These are phyloP conservation scores for Serinus canaria DNA, from an alignment of 2,113 vertebrate species.

Conservation along the genomic window DNA sequence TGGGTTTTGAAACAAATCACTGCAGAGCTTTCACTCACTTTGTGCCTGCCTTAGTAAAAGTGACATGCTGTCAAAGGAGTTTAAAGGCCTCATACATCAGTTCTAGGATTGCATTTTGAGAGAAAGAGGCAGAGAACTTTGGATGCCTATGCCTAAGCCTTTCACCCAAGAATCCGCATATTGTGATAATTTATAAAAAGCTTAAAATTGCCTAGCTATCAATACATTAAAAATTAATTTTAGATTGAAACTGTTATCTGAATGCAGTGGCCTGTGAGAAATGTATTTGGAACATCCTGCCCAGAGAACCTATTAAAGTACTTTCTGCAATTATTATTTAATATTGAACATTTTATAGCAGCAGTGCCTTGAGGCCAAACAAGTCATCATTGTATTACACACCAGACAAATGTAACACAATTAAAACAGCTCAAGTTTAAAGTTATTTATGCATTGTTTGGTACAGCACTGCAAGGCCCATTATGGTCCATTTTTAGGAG, in stretches of 20 bases:
- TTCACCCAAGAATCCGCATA: slow-evolving; percentile 29
- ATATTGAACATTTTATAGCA: slow-evolving; percentile 25
- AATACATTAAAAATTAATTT: slow-evolving; percentile 26
- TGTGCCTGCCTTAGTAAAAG: slow-evolving; percentile 46
- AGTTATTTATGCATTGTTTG: not conserved
- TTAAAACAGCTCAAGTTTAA: not conserved
- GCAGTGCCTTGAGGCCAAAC: not conserved
- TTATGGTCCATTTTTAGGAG: not conserved
- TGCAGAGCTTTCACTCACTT: slow-evolving; percentile 33
- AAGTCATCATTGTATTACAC: not conserved
- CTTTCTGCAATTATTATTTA: slow-evolving; percentile 55
- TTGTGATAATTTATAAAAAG: slow-evolving; percentile 53
- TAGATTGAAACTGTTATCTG: slow-evolving; percentile 14
- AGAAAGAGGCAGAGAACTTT: slow-evolving; percentile 13
- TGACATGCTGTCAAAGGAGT: slow-evolving; percentile 57
- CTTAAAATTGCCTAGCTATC: slow-evolving; percentile 21
- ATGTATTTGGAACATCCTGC: slow-evolving; percentile 12
- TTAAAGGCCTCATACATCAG: slow-evolving; percentile 57
- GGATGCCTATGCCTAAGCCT: slow-evolving; percentile 6
- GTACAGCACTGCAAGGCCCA: not conserved
- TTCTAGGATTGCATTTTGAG: slow-evolving; percentile 18
- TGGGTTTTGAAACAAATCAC: slow-evolving; percentile 51
- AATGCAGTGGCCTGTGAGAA: slow-evolving; percentile 42
- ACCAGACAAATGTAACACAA: not conserved
- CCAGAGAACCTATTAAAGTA: slow-evolving; percentile 22